Evolutionary conservation across 2,888 invertebrate genomes (phyloP).

Genomic region (Eristalis tenax): DNA sequence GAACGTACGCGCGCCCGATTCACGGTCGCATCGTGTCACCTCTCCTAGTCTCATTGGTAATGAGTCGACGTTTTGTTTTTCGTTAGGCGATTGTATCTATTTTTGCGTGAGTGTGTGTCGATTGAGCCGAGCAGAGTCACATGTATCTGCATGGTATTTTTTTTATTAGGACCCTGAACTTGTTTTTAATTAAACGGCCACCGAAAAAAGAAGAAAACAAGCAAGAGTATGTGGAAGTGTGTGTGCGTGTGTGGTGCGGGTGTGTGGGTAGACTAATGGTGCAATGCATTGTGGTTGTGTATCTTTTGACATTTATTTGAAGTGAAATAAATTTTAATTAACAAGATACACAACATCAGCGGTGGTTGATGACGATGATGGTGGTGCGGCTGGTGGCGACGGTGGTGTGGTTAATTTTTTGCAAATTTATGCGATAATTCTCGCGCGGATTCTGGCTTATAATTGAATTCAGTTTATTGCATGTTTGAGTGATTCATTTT

Average conservation of each 20-base stretch:
- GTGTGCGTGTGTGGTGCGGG: not conserved
- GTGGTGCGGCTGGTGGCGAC: not conserved
- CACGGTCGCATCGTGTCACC: conserved; percentile 3
- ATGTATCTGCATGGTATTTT: not conserved
- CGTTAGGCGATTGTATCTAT: not conserved
- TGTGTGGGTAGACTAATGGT: not conserved
- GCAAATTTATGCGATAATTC: conserved; percentile 52
- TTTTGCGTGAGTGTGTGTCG: not conserved
- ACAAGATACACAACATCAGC: conserved; percentile 48
- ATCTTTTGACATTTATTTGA: conserved; percentile 50
- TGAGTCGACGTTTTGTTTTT: not conserved
- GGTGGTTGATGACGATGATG: not conserved
- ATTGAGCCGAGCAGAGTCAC: not conserved
- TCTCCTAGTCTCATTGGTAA: not conserved
- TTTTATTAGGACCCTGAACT: conserved; percentile 20
- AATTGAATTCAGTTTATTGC: conserved; percentile 48
- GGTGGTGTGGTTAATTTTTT: conserved; percentile 7
- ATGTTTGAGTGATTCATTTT: conserved; percentile 47
- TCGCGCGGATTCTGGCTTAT: conserved; percentile 36
- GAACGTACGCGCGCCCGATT: not conserved
- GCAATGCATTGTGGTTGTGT: not conserved
- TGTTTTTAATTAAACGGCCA: conserved; percentile 36
- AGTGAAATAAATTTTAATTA: conserved; percentile 64
- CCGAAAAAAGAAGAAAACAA: not conserved
- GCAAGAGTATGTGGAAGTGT: not conserved